Base-by-base conservation (phyloP, 2,888 invertebrate species). In the Stenoptilia bipunctidactyla region DNA sequence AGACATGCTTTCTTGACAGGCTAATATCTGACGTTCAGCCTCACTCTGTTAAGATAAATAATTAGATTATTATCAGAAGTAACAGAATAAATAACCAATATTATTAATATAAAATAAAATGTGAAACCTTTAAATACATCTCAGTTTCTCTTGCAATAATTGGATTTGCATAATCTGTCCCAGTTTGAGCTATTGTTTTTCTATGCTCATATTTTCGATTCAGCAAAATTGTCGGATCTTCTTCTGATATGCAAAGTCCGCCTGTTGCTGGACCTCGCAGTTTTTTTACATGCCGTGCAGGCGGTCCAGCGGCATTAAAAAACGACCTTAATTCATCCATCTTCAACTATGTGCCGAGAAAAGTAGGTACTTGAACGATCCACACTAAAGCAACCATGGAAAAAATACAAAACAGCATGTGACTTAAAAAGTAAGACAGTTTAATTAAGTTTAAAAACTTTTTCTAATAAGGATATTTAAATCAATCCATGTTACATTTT, bases 321-420 rank as follows among this genome's bases (percentile, higher is more conserved):
- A 79, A 83, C 2, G 60, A 55, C 38, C 60, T 52, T 25, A 84
- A 33, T 47, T 83, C 84, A n/a, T 84, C 80, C 84, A 74, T 73
- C 45, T 15, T 45, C n/a, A n/a, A n/a, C n/a, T n/a, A n/a, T n/a
- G n/a, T n/a, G n/a, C n/a, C n/a, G n/a, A n/a, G n/a, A n/a, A n/a
- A n/a, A n/a, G n/a, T n/a, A n/a, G n/a, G n/a, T n/a, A n/a, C n/a
- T n/a, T n/a, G n/a, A n/a, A n/a, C n/a, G n/a, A n/a, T n/a, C n/a
- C n/a, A n/a, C n/a, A n/a, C n/a, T n/a, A n/a, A n/a, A n/a, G n/a
- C n/a, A n/a, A n/a, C n/a, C n/a, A n/a, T n/a, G n/a, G n/a, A n/a
- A n/a, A n/a, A n/a, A n/a, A n/a, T n/a, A n/a, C n/a, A n/a, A n/a
- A n/a, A n/a, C n/a, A n/a, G n/a, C n/a, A n/a, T n/a, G n/a, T n/a